Conservation (phyloP, 2,888 invertebrate species). For the Drosophila yooni region DNA sequence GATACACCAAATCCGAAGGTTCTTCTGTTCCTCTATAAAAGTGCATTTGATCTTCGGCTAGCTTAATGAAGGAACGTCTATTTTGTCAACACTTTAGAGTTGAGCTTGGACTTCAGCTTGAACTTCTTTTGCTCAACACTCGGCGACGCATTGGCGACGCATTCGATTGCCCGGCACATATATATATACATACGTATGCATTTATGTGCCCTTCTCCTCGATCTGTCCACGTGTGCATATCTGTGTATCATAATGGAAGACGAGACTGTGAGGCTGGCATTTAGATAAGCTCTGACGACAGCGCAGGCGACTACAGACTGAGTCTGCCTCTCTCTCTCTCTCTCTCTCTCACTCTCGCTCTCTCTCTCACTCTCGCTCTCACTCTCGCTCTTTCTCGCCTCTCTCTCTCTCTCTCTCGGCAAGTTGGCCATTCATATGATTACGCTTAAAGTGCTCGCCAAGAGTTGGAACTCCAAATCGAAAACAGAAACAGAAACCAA, state of each 20-base stretch:
- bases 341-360: not conserved
- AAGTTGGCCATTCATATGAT: slow-evolving; percentile 70
- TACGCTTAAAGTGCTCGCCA: slow-evolving; percentile 71
- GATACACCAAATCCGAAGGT: not conserved
- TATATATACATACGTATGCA: slow-evolving; percentile 9
- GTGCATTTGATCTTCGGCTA: slow-evolving; percentile 33
- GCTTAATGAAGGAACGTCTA: not conserved
- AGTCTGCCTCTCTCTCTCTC: slow-evolving; percentile 1
- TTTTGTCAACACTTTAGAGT: slow-evolving; percentile 24
- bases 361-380: not conserved
- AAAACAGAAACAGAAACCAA: slow-evolving; percentile 13
- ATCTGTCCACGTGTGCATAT: slow-evolving; percentile 71
- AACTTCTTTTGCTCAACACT: slow-evolving; percentile 15
- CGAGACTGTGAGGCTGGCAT: slow-evolving; percentile 86
- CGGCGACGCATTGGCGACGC: slow-evolving; percentile 80
- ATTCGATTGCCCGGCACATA: slow-evolving; percentile 79
- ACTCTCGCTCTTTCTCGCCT: slow-evolving; percentile 10
- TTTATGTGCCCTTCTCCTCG: slow-evolving; percentile 6
- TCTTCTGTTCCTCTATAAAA: not conserved
- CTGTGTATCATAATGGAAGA: slow-evolving; percentile 86
- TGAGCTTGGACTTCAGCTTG: slow-evolving; percentile 18
- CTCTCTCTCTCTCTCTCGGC: slow-evolving; percentile 29
- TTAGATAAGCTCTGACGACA: slow-evolving; percentile 82
- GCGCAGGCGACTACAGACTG: slow-evolving; percentile 16
- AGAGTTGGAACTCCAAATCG: slow-evolving; percentile 11